Evolutionary conservation across 2,888 invertebrate genomes (phyloP).

Genomic region (Teleiodes luculella): DNA sequence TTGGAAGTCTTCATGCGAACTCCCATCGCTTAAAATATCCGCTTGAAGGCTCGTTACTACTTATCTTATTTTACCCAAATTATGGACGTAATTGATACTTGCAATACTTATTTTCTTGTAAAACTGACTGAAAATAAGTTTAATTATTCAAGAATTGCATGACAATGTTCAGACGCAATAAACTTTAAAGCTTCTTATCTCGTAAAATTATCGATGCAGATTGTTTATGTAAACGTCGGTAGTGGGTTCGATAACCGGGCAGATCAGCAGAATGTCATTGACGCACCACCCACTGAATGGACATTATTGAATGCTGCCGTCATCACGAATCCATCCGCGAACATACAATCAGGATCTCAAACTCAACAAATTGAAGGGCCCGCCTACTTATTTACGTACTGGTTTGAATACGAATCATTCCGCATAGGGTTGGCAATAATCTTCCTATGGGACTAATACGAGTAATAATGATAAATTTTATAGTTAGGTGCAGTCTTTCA

Average conservation of each 20-base stretch:
- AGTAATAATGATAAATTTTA: background rate
- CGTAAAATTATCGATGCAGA: background rate
- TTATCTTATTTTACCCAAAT: background rate
- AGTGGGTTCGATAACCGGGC: constrained; percentile 44
- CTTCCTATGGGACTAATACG: no score
- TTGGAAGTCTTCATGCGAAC: background rate
- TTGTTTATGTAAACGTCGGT: constrained; percentile 4
- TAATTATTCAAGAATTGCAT: constrained; percentile 3
- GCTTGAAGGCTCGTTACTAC: background rate
- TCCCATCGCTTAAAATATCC: background rate
- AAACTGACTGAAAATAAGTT: background rate
- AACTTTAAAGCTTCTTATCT: no score
- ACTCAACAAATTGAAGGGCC: constrained; percentile 61
- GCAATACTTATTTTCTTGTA: background rate
- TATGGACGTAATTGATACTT: constrained; percentile 7
- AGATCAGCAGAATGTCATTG: constrained; percentile 35
- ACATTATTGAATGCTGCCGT: constrained; percentile 40
- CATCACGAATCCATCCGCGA: constrained; percentile 52
- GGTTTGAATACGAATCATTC: constrained; percentile 22
- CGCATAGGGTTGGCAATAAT: constrained; percentile 24
- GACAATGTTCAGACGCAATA: background rate
- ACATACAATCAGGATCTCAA: constrained; percentile 59
- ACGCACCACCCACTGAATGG: constrained; percentile 46
- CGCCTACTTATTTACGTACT: constrained; percentile 54
- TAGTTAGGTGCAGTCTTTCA: background rate